A percentile compares a stretch with the other conserved stretches of the same genome.
Conservation (phyloP, 2,797 vertebrate genomes). For the Rhabdophis nuchalis region DNA sequence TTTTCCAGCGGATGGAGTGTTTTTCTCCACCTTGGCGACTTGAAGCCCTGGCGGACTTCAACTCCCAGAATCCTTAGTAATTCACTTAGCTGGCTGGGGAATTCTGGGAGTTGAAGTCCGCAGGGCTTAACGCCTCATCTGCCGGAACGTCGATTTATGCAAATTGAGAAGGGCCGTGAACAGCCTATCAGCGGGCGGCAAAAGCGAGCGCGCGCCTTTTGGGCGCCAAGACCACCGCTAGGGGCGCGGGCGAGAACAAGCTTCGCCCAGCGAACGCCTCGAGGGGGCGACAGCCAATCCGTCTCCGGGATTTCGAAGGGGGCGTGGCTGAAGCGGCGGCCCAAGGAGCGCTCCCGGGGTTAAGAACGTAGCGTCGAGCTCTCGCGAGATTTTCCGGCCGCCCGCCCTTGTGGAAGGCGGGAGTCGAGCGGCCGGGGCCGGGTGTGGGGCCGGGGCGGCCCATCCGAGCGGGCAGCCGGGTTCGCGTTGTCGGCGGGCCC, state of each 20-base stretch:
- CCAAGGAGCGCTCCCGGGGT: neutral
- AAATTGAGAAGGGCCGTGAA: neutral
- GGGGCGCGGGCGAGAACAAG: neutral
- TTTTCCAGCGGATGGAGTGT: neutral
- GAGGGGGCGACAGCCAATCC: neutral
- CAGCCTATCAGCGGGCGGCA: neutral
- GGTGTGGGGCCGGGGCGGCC: neutral
- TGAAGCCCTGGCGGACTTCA: no score
- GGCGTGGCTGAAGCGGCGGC: neutral
- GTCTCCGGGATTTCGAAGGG: neutral
- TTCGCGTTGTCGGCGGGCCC: neutral
- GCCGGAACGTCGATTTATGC: neutral
- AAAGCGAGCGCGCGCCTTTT: neutral
- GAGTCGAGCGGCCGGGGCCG: neutral
- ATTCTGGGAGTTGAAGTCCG: no score
- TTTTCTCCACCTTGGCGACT: no score
- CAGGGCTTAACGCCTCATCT: no score
- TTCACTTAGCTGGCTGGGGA: no score
- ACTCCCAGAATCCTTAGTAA: no score
- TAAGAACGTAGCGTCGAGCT: neutral
- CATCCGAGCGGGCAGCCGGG: neutral
- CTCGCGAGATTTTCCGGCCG: slow-evolving; percentile 5
- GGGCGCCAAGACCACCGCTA: no score
- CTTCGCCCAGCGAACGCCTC: neutral
- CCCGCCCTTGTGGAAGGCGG: neutral